Evolutionary conservation across 2,113 vertebrate genomes (phyloP).

Genomic region (Hypomesus transpacificus): DNA sequence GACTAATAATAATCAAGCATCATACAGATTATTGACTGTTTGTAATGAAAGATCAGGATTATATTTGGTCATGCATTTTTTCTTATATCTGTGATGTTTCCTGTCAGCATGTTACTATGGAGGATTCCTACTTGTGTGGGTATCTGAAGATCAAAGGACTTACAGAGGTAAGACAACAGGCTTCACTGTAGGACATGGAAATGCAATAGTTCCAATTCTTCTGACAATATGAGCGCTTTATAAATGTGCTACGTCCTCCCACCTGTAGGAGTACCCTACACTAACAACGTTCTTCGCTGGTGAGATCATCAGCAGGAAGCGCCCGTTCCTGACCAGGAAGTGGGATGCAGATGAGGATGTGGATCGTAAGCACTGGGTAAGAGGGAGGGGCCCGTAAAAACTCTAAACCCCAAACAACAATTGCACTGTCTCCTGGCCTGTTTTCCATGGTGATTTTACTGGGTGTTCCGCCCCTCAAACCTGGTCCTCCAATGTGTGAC

Average conservation of each 20-base stretch:
- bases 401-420: not conserved
- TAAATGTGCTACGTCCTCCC: not conserved
- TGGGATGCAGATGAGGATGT: constrained; percentile 99
- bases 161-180: constrained; percentile 84
- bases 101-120: constrained; percentile 92
- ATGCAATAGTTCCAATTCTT: not conserved
- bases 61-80: too few species aligned
- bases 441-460: too few species aligned
- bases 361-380: constrained; percentile 97
- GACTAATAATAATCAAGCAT: too few species aligned
- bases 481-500: too few species aligned
- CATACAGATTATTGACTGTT: too few species aligned
- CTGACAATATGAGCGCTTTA: too few species aligned
- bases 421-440: too few species aligned
- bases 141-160: constrained; percentile 99
- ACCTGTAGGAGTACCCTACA: constrained; percentile 89
- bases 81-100: constrained; percentile 11
- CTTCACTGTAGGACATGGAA: constrained; percentile 6
- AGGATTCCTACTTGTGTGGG: constrained; percentile 96
- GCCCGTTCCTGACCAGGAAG: constrained; percentile 94
- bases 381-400: not conserved
- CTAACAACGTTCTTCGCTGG: constrained; percentile 98
- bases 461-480: too few species aligned
- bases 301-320: constrained; percentile 96
- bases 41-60: too few species aligned